These are phyloP conservation scores for Eilema sororculum DNA, from an alignment of 2,888 invertebrate species.

Conservation along the genomic window DNA sequence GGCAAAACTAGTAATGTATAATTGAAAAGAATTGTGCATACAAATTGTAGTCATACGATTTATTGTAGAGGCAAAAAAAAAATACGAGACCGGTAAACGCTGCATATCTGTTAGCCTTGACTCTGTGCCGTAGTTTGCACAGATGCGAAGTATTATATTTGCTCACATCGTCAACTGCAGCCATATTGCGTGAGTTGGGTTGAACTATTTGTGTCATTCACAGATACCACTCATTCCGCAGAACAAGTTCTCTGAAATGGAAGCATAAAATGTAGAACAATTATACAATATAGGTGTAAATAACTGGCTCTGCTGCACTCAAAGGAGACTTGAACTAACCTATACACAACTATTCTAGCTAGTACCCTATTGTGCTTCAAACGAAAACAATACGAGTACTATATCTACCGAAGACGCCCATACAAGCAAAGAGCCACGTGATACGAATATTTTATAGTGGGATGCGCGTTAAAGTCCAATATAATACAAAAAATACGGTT, in stretches of 20 bases:
- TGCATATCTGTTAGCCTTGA: background rate
- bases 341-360: conserved; percentile 8
- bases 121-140: background rate
- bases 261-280: background rate
- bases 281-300: background rate
- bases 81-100: background rate
- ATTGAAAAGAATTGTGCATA: background rate
- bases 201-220: background rate
- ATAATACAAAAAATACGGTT: background rate
- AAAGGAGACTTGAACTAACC: background rate
- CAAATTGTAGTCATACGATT: background rate
- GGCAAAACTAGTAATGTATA: too few relatives aligned
- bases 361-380: conserved; percentile 8
- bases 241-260: background rate
- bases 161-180: background rate
- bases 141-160: background rate
- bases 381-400: conserved; percentile 29
- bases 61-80: background rate
- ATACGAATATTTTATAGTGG: conserved; percentile 35
- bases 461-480: background rate
- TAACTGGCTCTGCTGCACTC: background rate
- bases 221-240: background rate
- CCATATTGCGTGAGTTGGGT: background rate
- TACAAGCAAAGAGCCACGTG: conserved; percentile 28
- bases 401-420: conserved; percentile 14